A percentile compares a stretch with the other conserved stretches of the same genome.
phyloP scores from a whole-genome alignment of 1,140 invertebrate genomes.

The Trichonephila clavata region DNA sequence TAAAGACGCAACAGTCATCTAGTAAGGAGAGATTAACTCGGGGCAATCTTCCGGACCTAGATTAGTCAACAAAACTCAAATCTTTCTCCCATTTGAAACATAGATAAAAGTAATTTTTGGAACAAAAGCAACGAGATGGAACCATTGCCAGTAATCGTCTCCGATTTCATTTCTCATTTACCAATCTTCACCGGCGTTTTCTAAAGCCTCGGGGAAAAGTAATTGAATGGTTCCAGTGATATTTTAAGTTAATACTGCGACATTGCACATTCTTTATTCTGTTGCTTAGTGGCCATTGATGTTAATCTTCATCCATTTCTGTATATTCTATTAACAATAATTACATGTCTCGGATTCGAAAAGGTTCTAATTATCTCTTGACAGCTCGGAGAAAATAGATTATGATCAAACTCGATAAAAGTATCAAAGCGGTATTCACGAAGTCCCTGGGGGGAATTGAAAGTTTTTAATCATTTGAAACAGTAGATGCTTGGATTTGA shows the following conservation, averaged over 20 bases:
- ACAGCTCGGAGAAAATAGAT: background rate
- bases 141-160: background rate
- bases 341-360: background rate
- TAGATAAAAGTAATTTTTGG: background rate
- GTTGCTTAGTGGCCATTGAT: background rate
- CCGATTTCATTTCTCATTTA: conserved; percentile 1
- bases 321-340: background rate
- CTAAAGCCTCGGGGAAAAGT: background rate
- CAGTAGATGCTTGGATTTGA: too few relatives aligned
- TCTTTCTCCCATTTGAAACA: background rate
- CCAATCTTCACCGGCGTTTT: background rate
- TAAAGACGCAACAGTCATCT: background rate
- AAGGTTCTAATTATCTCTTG: background rate
- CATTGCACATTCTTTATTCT: background rate
- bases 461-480: too few relatives aligned
- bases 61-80: background rate
- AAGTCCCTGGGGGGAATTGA: too few relatives aligned
- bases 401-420: too few relatives aligned
- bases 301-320: background rate
- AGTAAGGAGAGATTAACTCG: background rate
- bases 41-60: background rate
- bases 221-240: background rate
- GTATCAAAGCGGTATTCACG: too few relatives aligned
- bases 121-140: background rate
- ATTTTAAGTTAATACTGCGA: background rate